Evolutionary conservation across 1,140 invertebrate genomes (phyloP), one percentile per base, ranked within the genome.

Genomic region (Macrobrachium rosenbergii): DNA sequence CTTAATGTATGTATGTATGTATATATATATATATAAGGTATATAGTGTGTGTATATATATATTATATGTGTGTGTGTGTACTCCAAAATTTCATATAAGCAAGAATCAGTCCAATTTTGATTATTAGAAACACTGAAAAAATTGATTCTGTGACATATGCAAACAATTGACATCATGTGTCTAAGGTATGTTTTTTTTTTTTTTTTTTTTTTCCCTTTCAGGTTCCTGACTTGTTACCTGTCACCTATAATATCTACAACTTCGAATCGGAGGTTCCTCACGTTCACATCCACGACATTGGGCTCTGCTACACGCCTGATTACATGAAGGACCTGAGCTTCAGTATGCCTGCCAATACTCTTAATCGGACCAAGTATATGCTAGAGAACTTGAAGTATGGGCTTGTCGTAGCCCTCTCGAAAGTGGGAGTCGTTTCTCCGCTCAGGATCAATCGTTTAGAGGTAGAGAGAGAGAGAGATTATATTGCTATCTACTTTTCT

Each of bases 401-500:
- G 3, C 11, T 80, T 10, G 23, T 72, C 16, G 43, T 59, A 5
- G 14, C 83, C 2, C 83, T 86, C 23, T 17, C 28, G 10, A 17
- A 37, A 7, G 52, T 23, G 2, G 83, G 62, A 16, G 73, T 60
- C 23, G 76, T 86, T 12, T 69, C 83, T 2, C 83, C 83, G 2
- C 62, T 86, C 6, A 72, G 83, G 52, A 86, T 86, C 19, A 86
- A 86, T 76, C 63, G 76, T n/a, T 7, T 86, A n/a, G 83, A 86
- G 83, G 83, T 86, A 45, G 28, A 23, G 59, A 23, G n/a, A 67
- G 64, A 67, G 64, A n/a, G 19, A 67, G 64, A 67, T 67, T 37
- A 37, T 37, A 37, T 37, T 37, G 28, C 28, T 37, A 3, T 37
- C 28, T 37, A 37, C 28, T 37, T 37, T 37, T 37, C 28, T 37